Percentiles rank a stretch among this genome's conserved stretches.
Conservation (phyloP, 2,797 vertebrate genomes). For the Channa striata region DNA sequence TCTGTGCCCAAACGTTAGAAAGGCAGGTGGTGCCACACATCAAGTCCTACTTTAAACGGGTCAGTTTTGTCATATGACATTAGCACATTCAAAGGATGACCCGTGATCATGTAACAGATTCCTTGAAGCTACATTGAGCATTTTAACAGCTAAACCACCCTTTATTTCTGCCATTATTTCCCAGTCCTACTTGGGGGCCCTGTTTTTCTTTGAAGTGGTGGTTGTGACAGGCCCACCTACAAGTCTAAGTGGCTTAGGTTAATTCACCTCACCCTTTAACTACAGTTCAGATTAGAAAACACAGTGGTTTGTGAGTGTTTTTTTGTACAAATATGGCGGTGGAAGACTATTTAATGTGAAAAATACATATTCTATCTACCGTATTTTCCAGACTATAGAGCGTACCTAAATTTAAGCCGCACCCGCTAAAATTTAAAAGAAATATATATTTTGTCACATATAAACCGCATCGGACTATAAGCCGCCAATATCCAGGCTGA, state of each 20-base stretch:
- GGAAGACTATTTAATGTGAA: too few species aligned
- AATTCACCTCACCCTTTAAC: too few species aligned
- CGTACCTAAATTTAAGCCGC: too few species aligned
- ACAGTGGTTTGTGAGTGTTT: too few species aligned
- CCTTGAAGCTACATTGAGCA: not conserved
- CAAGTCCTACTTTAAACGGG: constrained; percentile 30
- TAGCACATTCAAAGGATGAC: constrained; percentile 18
- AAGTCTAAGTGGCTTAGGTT: too few species aligned
- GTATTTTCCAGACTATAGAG: too few species aligned
- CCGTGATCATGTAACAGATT: constrained; percentile 15
- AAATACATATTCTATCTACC: not conserved
- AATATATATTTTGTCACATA: too few species aligned
- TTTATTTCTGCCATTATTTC: constrained; percentile 3
- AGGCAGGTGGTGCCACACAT: not conserved
- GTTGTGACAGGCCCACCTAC: not conserved
- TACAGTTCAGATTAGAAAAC: too few species aligned
- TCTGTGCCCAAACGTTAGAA: constrained; percentile 1
- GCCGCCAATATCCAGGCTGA: too few species aligned
- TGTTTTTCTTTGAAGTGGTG: not conserved
- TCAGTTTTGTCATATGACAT: constrained; percentile 43
- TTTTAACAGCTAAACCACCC: not conserved
- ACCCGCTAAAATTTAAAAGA: too few species aligned
- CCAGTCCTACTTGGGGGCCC: not conserved
- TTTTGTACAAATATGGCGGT: too few species aligned
- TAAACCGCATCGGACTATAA: too few species aligned